phyloP scores from a whole-genome alignment of 2,888 invertebrate species.

The Zaprionus bogoriensis region DNA sequence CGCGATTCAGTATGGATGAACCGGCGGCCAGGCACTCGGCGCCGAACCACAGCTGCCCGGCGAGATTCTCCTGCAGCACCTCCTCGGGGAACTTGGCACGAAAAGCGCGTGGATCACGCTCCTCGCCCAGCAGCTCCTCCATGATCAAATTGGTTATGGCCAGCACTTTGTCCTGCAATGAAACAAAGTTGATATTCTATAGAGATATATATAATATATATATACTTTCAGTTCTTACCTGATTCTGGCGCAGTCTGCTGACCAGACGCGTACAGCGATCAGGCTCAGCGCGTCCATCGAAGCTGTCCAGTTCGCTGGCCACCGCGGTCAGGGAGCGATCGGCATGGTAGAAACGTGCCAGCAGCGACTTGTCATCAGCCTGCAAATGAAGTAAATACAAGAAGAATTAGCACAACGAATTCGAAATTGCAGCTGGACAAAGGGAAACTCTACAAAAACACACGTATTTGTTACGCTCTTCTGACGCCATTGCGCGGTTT shows the following conservation, averaged over 20 bases:
- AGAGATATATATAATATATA: not conserved
- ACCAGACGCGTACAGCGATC: slow-evolving; percentile 97
- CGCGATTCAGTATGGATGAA: slow-evolving; percentile 98
- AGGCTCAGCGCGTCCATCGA: slow-evolving; percentile 99
- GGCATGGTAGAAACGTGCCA: slow-evolving; percentile 98
- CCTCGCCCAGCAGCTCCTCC: slow-evolving; percentile 94
- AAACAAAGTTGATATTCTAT: not conserved
- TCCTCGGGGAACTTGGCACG: slow-evolving; percentile 99
- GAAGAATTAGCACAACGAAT: not conserved
- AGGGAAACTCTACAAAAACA: too few species aligned
- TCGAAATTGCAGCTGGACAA: too few species aligned
- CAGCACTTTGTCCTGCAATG: slow-evolving; percentile 90
- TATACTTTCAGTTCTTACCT: slow-evolving; percentile 84
- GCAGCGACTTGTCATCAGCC: slow-evolving; percentile 95
- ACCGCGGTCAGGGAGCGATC: slow-evolving; percentile 98
- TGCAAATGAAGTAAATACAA: too few species aligned
- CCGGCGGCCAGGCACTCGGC: slow-evolving; percentile 99
- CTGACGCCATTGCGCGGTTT: too few species aligned
- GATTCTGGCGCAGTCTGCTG: slow-evolving; percentile 96
- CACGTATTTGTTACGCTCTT: too few species aligned
- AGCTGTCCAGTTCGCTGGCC: slow-evolving; percentile 98
- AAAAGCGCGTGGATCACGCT: slow-evolving; percentile 96
- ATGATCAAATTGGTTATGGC: slow-evolving; percentile 97
- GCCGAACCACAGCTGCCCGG: slow-evolving; percentile 99
- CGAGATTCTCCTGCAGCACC: slow-evolving; percentile 98